These are phyloP conservation scores for Caenorhabditis briggsae DNA, from an alignment of 1,140 invertebrate genomes.

Conservation along the genomic window DNA sequence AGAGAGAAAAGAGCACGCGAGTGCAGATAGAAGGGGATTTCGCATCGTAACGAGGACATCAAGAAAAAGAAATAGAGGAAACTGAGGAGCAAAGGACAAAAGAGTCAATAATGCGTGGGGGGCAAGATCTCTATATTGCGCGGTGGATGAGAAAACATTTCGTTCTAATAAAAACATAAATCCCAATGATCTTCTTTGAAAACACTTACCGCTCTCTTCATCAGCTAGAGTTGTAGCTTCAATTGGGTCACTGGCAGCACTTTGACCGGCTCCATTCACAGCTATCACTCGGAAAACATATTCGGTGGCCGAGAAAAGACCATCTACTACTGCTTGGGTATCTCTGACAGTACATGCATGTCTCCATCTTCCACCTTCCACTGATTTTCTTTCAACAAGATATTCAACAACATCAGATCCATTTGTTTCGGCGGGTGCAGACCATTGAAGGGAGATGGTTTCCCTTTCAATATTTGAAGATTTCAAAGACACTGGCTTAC, in stretches of 20 bases:
- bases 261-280: constrained; percentile 95
- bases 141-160: constrained; percentile 11
- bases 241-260: constrained; percentile 87
- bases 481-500: constrained; percentile 3
- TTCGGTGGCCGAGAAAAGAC: constrained; percentile 92
- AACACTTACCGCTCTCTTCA: constrained; percentile 25
- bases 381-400: constrained; percentile 73
- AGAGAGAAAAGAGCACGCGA: not conserved
- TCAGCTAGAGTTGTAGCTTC: constrained; percentile 82
- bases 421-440: constrained; percentile 58
- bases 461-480: constrained; percentile 41
- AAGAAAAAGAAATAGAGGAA: not conserved
- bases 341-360: constrained; percentile 68
- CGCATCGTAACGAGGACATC: constrained; percentile 42
- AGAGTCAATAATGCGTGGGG: constrained; percentile 52
- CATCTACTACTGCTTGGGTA: constrained; percentile 83
- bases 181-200: not conserved
- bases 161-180: too few relatives aligned
- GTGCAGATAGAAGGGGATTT: not conserved
- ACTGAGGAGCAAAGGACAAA: not conserved
- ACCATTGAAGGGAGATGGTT: constrained; percentile 69
- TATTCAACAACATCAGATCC: constrained; percentile 69
- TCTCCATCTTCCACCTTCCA: constrained; percentile 71
- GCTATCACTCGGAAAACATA: constrained; percentile 96
- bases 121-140: constrained; percentile 27